Evolutionary conservation across 1,140 invertebrate genomes (phyloP), one percentile per base, ranked within the genome.

Genomic region (Latrodectus geometricus): DNA sequence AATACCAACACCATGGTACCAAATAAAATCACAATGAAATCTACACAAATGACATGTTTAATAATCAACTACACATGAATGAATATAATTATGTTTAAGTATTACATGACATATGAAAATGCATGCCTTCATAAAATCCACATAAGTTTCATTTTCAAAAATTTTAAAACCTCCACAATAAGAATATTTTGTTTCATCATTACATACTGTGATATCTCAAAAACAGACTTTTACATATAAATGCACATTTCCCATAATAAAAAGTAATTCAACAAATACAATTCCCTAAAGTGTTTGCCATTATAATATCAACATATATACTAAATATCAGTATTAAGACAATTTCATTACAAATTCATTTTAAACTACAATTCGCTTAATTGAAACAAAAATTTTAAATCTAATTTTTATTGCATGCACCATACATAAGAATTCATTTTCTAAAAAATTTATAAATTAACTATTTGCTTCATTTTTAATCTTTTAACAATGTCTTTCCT

Each of bases 1-100:
- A 82, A 56, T 84, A 86, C 75, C 81, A 86, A 70, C 75, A 86
- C 83, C 83, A 21, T 72, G 78, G 35, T 61, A 66, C 50, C 56
- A 52, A 65, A 61, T 70, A 68, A 77, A 86, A 70, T 86, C 74
- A 73, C 65, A 77, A 75, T 75, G 81, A 75, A 83, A 72, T 69
- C 83, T 86, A 78, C 83, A 85, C 82, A 86, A 78, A 77, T 54
- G 74, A 86, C 74, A 86, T 70, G 9, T 9, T n/a, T 56, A 9
- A 65, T 66, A 66, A 85, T 56, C 15, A 78, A 70, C 83, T 86
- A 86, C 66, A 86, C 56, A 83, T 61, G 61, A 83, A 82, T 82
- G 69, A 70, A 70, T 70, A 86, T 61, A 66, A 52, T n/a, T n/a
- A n/a, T 84, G 20, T 15, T 23, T 70, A 78, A 56, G 70, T 76